Conservation (phyloP, 2,113 vertebrate species). For the Phainopepla nitens region DNA sequence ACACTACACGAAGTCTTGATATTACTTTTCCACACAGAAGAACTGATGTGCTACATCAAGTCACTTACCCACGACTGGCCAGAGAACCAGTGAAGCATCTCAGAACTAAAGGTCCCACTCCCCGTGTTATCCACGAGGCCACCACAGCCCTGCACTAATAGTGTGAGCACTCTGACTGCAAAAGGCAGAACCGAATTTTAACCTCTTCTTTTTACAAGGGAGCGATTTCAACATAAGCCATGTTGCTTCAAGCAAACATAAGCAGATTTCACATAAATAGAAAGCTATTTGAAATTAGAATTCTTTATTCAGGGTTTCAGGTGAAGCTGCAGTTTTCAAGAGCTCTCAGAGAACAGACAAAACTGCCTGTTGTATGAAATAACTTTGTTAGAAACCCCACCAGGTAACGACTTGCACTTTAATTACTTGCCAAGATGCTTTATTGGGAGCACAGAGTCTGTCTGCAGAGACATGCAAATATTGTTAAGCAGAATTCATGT, state of each 20-base stretch:
- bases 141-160: not conserved
- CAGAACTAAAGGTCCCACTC: not conserved
- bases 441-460: not conserved
- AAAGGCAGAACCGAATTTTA: not conserved
- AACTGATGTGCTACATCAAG: not conserved
- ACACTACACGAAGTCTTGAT: not conserved
- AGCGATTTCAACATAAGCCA: not conserved
- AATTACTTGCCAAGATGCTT: not conserved
- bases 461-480: not conserved
- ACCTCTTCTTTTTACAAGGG: not conserved
- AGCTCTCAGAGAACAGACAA: not conserved
- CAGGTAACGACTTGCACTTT: not conserved
- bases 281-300: not conserved
- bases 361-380: not conserved
- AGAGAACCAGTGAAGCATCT: not conserved
- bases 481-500: not conserved
- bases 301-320: not conserved
- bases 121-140: rapidly evolving
- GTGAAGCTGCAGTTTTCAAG: not conserved
- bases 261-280: not conserved
- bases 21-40: not conserved
- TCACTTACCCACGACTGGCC: rapidly evolving
- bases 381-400: not conserved
- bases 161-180: not conserved
- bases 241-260: not conserved